Evolutionary conservation across 2,888 invertebrate genomes (phyloP).

Genomic region (Andrena dorsata): DNA sequence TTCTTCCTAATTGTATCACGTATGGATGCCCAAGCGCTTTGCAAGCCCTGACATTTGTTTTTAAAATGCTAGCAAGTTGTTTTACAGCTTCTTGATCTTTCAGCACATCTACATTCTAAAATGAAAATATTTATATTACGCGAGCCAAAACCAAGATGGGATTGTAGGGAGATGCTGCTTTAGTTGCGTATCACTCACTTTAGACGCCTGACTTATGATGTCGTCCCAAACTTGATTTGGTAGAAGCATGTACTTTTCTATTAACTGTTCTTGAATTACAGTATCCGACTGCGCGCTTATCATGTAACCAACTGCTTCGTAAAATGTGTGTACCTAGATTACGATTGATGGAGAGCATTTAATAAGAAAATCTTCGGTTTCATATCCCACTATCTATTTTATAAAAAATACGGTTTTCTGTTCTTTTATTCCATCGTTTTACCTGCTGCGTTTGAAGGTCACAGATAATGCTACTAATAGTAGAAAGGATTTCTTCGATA

Average conservation of each 20-base stretch:
- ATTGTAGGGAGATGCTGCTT: neutral
- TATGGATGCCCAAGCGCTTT: conserved; percentile 98
- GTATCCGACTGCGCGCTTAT: conserved; percentile 98
- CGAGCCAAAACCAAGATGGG: neutral
- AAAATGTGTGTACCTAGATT: conserved; percentile 94
- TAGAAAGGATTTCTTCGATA: conserved; percentile 98
- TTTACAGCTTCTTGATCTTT: conserved; percentile 98
- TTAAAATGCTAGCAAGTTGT: conserved; percentile 98
- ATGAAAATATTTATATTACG: conserved; percentile 34
- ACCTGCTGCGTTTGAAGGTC: conserved; percentile 99
- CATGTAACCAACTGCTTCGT: conserved; percentile 99
- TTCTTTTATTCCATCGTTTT: conserved; percentile 37
- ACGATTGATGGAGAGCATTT: neutral
- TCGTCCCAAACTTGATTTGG: conserved; percentile 99
- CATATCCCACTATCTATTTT: neutral
- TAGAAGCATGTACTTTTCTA: conserved; percentile 98
- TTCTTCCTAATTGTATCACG: conserved; percentile 96
- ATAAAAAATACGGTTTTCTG: neutral
- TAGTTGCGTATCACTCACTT: conserved; percentile 84
- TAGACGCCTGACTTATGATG: conserved; percentile 97
- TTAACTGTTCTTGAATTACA: conserved; percentile 95
- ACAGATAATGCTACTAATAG: conserved; percentile 99
- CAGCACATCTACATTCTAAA: conserved; percentile 95
- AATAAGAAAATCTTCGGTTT: neutral
- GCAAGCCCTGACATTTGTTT: conserved; percentile 99